Evolutionary conservation across 2,888 invertebrate genomes (phyloP).

Genomic region (Drosophila bunnanda): DNA sequence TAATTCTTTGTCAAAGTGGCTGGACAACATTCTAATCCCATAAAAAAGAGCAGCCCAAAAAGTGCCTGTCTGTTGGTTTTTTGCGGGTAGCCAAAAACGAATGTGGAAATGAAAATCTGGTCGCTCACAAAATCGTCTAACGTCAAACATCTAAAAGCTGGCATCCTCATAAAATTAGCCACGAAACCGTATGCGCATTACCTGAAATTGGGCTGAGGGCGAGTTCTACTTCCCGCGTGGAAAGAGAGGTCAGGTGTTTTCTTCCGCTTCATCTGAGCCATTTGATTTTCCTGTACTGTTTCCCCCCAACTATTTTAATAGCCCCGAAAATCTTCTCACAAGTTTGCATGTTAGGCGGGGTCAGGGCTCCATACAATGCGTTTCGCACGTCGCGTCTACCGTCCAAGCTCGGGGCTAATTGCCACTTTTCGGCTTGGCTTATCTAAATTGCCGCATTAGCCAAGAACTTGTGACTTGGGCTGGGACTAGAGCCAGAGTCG

Average conservation of each 20-base stretch:
- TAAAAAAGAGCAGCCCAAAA: constrained; percentile 64
- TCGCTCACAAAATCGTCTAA: not conserved
- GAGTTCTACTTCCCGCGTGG: constrained; percentile 15
- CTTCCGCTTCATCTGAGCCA: constrained; percentile 41
- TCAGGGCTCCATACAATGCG: constrained; percentile 78
- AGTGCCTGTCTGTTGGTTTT: constrained; percentile 10
- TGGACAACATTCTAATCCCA: constrained; percentile 77
- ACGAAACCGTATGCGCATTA: constrained; percentile 17
- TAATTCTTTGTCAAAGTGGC: constrained; percentile 64
- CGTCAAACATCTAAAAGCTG: constrained; percentile 44
- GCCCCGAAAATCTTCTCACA: constrained; percentile 58
- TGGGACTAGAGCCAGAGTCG: constrained; percentile 25
- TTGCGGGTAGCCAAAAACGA: constrained; percentile 32
- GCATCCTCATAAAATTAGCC: constrained; percentile 28
- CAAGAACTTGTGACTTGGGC: constrained; percentile 73
- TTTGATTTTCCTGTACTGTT: constrained; percentile 14
- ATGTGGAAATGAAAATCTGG: constrained; percentile 59
- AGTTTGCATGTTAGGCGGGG: constrained; percentile 71
- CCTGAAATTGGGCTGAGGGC: constrained; percentile 15
- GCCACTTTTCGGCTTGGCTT: constrained; percentile 67
- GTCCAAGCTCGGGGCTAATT: constrained; percentile 59
- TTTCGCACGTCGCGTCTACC: constrained; percentile 51
- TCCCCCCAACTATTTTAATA: constrained; percentile 45
- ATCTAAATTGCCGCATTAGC: constrained; percentile 80
- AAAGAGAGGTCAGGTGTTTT: constrained; percentile 27